Evolutionary conservation across 92 coral and sea anemone genomes (phyloP), one percentile per base, ranked within the genome.

Genomic region (Zoanthus sansibaricus): DNA sequence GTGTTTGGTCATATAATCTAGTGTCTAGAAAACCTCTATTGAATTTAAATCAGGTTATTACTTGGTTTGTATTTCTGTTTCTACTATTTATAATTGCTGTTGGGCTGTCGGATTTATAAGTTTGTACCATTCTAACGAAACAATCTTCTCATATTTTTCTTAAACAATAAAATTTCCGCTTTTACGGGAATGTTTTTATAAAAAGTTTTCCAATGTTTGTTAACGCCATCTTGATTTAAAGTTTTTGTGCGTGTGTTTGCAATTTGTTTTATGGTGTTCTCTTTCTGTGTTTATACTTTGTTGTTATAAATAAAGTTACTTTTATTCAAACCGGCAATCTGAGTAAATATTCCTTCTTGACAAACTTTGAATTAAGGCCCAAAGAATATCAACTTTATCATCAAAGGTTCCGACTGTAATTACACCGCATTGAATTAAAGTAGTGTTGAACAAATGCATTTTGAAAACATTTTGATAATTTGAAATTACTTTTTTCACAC

Each of bases 331-430:
- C 55, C 59, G 83, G 59, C 71, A 78, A 78, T n/a, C 25, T 25
- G 16, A 56, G 11, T 46, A 64, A 67, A n/a, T 44, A 62, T 62
- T 80, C 30, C 45, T 45, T 72, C 48, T 80, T 80, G 46, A 37
- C 75, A 45, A 44, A 66, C 45, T 30, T 62, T 80, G 47, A 46
- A 64, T 42, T 55, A 64, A 80, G 46, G 25, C 42, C 42, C 75
- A 80, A 64, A 80, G 16, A 66, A 80, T 68, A 80, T 80, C 85
- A 6, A 64, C 85, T 80, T 80, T 31, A 45, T 80, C 59, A 62
- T 80, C 85, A 80, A 80, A 80, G 30, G 46, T 45, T 31, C 85
- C 85, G 85, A 66, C 61, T 80, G 12, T 80, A 80, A 80, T 80
- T 67, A 74, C 59, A 20, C 85, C 75, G 85, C 85, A 80, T 64